Base-by-base conservation (phyloP, 2,113 vertebrate species). In the Hemicordylus capensis region DNA sequence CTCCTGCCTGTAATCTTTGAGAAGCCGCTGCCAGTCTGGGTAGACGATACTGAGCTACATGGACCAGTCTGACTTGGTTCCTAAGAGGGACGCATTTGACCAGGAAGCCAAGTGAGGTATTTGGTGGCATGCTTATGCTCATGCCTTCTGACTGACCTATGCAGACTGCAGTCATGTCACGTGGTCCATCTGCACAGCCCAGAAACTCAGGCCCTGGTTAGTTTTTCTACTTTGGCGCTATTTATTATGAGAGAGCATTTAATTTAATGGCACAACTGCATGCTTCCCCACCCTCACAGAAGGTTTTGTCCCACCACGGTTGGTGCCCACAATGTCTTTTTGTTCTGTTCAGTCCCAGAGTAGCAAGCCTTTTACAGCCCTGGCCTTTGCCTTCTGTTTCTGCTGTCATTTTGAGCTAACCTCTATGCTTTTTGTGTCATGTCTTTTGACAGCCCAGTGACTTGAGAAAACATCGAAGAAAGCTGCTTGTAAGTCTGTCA, bases 401-500 rank as follows among this genome's bases (percentile, higher is more conserved):
- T 92, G 51, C 87, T 39, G 34, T 76, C 58, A 73, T 81, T 81
- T 82, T 86, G 74, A 82, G 88, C 92, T 95, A 93, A 95, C 88
- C 91, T 92, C 87, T 80, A 78, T 80, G 87, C 79, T 83, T 89
- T 93, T 89, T 94, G 84, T 95, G 87, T 92, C 91, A 96, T 95
- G 90, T 90, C 93, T 93, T 94, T 93, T 85, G n/a, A 93, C 94
- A 99, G 98, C 98, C 98, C 85, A 99, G 98, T 80, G 98, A 99
- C 96, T 96, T 99, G 96, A 97, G 98, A 95, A 99, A 99, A 94
- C 98, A 99, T 88, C 97, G 98, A 93, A 96, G 98, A 95, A 98
- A 98, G 98, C 97, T 99, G 85, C 97, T 98, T 89, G 98, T 99
- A 96, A 98, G 98, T 98, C 87, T 88, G 81, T 89, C 84, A 42